A percentile compares a stretch with the other conserved stretches of the same genome.
These are phyloP conservation scores for Alouatta palliata DNA, from an alignment of 2,113 vertebrate genomes.

Conservation along the genomic window DNA sequence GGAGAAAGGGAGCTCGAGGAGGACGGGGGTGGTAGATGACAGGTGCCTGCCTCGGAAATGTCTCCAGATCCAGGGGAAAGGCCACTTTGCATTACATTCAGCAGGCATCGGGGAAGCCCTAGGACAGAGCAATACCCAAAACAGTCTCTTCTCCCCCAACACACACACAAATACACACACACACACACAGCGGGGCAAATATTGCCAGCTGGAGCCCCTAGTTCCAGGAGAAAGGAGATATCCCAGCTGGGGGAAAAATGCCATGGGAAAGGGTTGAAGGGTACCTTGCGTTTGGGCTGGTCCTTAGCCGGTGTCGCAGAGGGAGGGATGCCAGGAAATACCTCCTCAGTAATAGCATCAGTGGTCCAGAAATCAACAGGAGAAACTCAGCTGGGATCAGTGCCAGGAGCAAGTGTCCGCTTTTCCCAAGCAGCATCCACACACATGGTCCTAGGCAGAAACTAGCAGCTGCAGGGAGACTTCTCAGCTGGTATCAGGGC, in stretches of 20 bases:
- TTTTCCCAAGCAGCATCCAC: slow-evolving; percentile 27
- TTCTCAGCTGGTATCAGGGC: slow-evolving; percentile 35
- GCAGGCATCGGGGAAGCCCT: neutral
- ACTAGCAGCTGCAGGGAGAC: slow-evolving; percentile 48
- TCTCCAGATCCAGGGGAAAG: neutral
- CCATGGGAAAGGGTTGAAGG: neutral
- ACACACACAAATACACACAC: neutral
- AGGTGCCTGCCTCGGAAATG: slow-evolving; percentile 60
- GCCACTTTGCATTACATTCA: neutral
- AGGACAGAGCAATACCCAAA: neutral
- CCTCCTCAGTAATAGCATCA: slow-evolving; percentile 55
- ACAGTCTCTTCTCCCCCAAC: neutral
- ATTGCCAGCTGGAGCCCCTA: neutral
- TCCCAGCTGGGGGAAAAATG: neutral
- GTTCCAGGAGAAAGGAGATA: neutral
- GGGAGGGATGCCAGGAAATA: neutral
- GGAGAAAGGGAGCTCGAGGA: neutral
- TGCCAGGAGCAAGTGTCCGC: slow-evolving; percentile 42
- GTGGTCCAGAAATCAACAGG: slow-evolving; percentile 64
- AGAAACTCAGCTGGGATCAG: slow-evolving; percentile 58
- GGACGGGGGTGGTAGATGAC: slow-evolving; percentile 66
- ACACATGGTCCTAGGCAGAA: slow-evolving; percentile 57
- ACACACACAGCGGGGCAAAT: too few relatives aligned
- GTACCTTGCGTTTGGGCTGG: slow-evolving; percentile 51
- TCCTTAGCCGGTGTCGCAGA: slow-evolving; percentile 44